phyloP scores from a whole-genome alignment of 2,888 invertebrate species.

The Lithophane ornitopus region DNA sequence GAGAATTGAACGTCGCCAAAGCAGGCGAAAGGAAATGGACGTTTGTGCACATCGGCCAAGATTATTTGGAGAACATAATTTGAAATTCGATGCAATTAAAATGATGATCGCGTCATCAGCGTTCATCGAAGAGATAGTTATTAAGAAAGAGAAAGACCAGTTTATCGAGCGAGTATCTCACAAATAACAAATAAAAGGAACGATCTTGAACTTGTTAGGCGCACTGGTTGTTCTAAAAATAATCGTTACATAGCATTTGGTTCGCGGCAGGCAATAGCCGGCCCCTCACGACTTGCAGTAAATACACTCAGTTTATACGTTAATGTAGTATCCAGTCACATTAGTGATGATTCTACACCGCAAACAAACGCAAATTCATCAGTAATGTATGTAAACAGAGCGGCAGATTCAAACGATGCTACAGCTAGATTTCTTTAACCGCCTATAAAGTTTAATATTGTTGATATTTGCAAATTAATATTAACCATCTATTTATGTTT shows the following conservation, averaged over 20 bases:
- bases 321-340: constrained; percentile 60
- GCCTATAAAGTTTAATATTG: constrained; percentile 19
- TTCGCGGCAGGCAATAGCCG: constrained; percentile 61
- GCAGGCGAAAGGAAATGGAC: constrained; percentile 55
- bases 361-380: constrained; percentile 51
- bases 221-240: constrained; percentile 79
- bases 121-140: constrained; percentile 15
- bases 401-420: constrained; percentile 48
- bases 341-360: constrained; percentile 64
- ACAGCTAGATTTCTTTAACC: constrained; percentile 38
- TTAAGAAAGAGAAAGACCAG: constrained; percentile 16
- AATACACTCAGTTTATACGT: constrained; percentile 61
- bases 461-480: constrained; percentile 37
- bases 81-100: constrained; percentile 38
- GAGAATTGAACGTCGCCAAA: constrained; percentile 67
- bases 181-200: constrained; percentile 71
- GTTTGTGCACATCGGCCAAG: constrained; percentile 38
- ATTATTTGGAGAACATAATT: constrained; percentile 37
- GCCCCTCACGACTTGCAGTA: constrained; percentile 62
- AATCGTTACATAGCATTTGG: constrained; percentile 71
- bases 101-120: constrained; percentile 17
- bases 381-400: constrained; percentile 65
- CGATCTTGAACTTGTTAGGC: constrained; percentile 83
- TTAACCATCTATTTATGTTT: constrained; percentile 17
- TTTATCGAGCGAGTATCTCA: constrained; percentile 33